Percentiles rank a stretch among this genome's conserved stretches.
These are phyloP conservation scores for Phymanthus crucifer DNA, from an alignment of 92 coral and sea anemone genomes.

Conservation along the genomic window DNA sequence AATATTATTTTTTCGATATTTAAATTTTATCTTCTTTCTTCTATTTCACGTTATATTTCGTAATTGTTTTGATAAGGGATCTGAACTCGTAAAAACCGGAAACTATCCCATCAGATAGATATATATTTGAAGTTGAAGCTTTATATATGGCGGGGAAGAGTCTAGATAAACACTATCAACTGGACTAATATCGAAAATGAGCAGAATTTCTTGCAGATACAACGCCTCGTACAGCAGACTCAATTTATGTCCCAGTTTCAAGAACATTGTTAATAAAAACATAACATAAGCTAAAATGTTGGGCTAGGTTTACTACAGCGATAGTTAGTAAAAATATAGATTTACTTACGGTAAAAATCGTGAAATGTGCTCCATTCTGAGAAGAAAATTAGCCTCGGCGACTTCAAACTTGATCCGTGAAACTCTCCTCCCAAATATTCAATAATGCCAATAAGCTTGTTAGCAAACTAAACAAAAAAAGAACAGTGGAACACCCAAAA, in stretches of 20 bases:
- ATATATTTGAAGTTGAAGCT: background rate
- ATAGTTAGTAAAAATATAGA: background rate
- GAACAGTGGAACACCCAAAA: background rate
- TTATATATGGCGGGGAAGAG: background rate
- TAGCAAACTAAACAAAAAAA: conserved; percentile 1
- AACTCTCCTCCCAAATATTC: background rate
- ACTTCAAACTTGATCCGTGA: background rate
- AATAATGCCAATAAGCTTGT: background rate
- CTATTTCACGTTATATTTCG: no score
- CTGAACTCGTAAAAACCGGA: background rate
- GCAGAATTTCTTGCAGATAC: background rate
- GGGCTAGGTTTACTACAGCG: background rate
- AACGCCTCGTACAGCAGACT: background rate
- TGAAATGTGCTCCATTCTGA: conserved; percentile 40
- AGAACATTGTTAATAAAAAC: background rate
- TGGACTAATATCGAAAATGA: background rate
- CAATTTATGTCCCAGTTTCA: background rate
- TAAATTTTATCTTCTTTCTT: background rate
- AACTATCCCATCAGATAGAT: background rate
- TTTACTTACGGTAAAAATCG: conserved; percentile 56
- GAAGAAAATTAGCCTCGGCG: background rate
- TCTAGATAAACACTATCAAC: background rate
- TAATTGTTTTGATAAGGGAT: background rate
- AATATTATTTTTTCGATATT: background rate
- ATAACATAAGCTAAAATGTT: background rate